These are phyloP conservation scores for Dicaeum eximium DNA, from an alignment of 2,113 vertebrate species.

Conservation along the genomic window DNA sequence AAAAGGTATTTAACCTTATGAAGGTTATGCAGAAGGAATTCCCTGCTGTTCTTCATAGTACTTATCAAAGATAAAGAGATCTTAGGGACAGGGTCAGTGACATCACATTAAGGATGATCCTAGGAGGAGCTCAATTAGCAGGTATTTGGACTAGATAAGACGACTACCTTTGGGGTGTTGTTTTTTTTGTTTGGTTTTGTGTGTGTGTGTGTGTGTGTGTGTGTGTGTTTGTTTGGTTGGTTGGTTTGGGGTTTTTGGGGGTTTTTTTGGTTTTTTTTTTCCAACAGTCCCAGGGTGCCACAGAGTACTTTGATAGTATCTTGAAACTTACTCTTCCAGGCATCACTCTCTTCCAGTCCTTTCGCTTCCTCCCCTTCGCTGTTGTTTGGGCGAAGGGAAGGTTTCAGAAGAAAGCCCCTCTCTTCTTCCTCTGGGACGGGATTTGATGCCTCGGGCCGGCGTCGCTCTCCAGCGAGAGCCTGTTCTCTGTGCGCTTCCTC, in stretches of 20 bases:
- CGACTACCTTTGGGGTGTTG: accelerated
- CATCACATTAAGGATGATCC: not conserved
- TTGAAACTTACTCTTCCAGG: not conserved
- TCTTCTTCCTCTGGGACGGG: not conserved
- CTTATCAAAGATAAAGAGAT: not conserved
- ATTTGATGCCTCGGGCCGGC: not conserved
- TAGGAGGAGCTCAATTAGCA: not conserved
- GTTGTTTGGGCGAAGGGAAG: accelerated
- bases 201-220: too few species aligned
- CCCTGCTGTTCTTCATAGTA: not conserved
- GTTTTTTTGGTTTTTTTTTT: not conserved
- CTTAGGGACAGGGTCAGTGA: not conserved
- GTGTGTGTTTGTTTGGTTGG: not conserved
- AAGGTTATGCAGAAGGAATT: not conserved
- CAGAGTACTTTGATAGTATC: not conserved
- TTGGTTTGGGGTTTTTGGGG: too few species aligned
- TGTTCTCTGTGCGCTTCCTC: accelerated
- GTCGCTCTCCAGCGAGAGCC: not conserved
- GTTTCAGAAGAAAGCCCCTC: not conserved
- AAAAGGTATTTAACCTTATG: not conserved
- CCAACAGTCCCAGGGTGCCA: not conserved
- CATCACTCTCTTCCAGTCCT: not conserved
- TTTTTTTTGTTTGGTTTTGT: not conserved
- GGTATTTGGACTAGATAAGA: not conserved
- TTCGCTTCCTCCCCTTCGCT: not conserved